These are phyloP conservation scores for Colletes collaris DNA, from an alignment of 2,888 invertebrate genomes.

Conservation along the genomic window DNA sequence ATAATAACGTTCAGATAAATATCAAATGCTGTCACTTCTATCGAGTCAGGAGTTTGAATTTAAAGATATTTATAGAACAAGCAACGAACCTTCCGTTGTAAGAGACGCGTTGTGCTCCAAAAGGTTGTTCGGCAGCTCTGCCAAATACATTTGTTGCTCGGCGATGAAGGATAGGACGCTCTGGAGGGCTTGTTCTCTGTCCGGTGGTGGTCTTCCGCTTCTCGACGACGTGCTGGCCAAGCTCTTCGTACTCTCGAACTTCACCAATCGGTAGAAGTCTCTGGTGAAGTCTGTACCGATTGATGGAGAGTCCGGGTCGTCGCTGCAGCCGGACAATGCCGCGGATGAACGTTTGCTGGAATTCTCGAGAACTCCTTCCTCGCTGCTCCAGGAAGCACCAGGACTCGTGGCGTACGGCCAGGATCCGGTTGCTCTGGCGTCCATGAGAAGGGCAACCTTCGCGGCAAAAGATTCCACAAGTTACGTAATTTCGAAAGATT, in stretches of 20 bases:
- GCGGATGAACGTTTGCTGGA: slow-evolving; percentile 89
- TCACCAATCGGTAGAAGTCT: slow-evolving; percentile 91
- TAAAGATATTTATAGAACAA: not conserved
- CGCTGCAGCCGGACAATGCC: slow-evolving; percentile 87
- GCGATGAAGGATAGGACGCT: slow-evolving; percentile 90
- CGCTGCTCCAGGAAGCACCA: slow-evolving; percentile 84
- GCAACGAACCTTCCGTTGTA: slow-evolving; percentile 66
- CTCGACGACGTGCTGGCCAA: slow-evolving; percentile 90
- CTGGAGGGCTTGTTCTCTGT: slow-evolving; percentile 88
- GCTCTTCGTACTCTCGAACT: slow-evolving; percentile 92
- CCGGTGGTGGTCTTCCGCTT: slow-evolving; percentile 85
- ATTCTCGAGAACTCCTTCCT: slow-evolving; percentile 83
- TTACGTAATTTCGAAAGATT: no score
- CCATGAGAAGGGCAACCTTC: slow-evolving; percentile 84
- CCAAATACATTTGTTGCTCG: slow-evolving; percentile 88
- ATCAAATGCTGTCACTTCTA: no score
- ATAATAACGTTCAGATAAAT: no score
- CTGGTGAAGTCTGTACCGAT: slow-evolving; percentile 90
- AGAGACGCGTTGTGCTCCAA: slow-evolving; percentile 61
- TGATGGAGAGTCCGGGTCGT: slow-evolving; percentile 87
- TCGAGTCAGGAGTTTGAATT: no score
- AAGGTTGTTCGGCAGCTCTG: slow-evolving; percentile 73
- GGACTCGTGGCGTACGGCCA: slow-evolving; percentile 87
- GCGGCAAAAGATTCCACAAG: not conserved
- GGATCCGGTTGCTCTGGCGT: slow-evolving; percentile 84